Percentiles rank a stretch among this genome's conserved stretches.
Conservation (phyloP, 2,888 invertebrate species). For the Trissoscelio sp. region DNA sequence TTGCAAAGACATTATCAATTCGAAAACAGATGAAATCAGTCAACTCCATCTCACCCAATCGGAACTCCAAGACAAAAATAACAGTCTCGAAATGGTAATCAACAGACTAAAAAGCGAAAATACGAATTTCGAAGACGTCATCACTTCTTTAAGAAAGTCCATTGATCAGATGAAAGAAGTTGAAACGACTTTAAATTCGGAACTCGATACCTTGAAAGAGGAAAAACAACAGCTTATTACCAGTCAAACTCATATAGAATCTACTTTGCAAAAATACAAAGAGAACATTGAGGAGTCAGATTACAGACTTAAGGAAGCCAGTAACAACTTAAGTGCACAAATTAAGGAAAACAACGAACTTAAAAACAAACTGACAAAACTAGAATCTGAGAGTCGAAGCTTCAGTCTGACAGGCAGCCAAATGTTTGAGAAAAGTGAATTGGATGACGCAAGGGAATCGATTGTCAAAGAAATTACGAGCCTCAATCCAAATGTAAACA, state of each 20-base stretch:
- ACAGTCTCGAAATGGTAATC: neutral
- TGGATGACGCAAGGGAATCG: conserved; percentile 52
- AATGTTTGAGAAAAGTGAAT: conserved; percentile 63
- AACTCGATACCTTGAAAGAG: conserved; percentile 41
- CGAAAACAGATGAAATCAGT: no score
- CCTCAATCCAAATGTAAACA: conserved; percentile 69
- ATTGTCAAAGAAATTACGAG: conserved; percentile 78
- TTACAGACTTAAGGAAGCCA: conserved; percentile 78
- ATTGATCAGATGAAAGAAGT: conserved; percentile 34
- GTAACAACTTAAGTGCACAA: conserved; percentile 79
- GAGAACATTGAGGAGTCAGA: conserved; percentile 78
- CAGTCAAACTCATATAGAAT: conserved; percentile 58
- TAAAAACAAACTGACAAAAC: conserved; percentile 68
- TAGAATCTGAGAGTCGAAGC: conserved; percentile 50
- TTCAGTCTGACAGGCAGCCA: neutral
- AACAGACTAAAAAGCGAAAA: conserved; percentile 71
- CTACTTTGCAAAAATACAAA: conserved; percentile 72
- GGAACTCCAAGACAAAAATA: no score
- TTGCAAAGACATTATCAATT: no score
- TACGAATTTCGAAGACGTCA: conserved; percentile 66
- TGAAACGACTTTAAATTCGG: conserved; percentile 1
- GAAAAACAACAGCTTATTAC: conserved; percentile 52
- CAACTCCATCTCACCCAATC: no score
- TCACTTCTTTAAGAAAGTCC: conserved; percentile 49
- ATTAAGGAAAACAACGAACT: conserved; percentile 78